Evolutionary conservation across 30 jellyfish, hydroid and myxozoan species (phyloP).

Genomic region (Aurelia sp.): DNA sequence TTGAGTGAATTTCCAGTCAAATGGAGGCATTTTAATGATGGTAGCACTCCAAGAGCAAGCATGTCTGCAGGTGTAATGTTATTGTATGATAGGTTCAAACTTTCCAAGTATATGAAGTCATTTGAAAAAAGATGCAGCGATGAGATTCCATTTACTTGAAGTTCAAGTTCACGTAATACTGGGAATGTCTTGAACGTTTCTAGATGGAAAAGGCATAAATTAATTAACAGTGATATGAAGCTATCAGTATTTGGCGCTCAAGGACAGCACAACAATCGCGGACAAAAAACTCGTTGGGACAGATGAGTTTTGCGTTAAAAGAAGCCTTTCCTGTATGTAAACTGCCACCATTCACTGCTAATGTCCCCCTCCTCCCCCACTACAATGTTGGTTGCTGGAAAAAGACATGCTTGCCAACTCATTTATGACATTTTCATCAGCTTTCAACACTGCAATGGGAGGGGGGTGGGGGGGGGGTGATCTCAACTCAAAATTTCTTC

Average conservation of each 20-base stretch:
- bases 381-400: too few relatives aligned
- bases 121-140: constrained; percentile 4
- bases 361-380: too few relatives aligned
- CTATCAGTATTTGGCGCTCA: background rate
- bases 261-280: background rate
- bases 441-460: too few relatives aligned
- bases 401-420: too few relatives aligned
- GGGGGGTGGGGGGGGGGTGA: too few relatives aligned
- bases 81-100: constrained; percentile 51
- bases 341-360: too few relatives aligned
- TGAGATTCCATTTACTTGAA: constrained; percentile 37
- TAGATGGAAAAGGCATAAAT: background rate
- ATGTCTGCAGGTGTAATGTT: constrained; percentile 12
- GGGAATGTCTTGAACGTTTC: constrained; percentile 71
- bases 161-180: constrained; percentile 58
- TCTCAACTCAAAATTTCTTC: too few relatives aligned
- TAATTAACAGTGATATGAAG: background rate
- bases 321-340: too few relatives aligned
- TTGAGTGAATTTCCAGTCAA: constrained; percentile 52
- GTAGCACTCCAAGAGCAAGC: constrained; percentile 33
- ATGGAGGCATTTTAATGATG: constrained; percentile 38
- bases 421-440: too few relatives aligned
- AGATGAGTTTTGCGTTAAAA: too few relatives aligned
- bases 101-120: constrained; percentile 28
- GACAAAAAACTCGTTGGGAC: too few relatives aligned